A percentile compares a stretch with the other conserved stretches of the same genome.
phyloP scores from a whole-genome alignment of 37 sponge, comb jelly and placozoan species.

The Beroe ovata region DNA sequence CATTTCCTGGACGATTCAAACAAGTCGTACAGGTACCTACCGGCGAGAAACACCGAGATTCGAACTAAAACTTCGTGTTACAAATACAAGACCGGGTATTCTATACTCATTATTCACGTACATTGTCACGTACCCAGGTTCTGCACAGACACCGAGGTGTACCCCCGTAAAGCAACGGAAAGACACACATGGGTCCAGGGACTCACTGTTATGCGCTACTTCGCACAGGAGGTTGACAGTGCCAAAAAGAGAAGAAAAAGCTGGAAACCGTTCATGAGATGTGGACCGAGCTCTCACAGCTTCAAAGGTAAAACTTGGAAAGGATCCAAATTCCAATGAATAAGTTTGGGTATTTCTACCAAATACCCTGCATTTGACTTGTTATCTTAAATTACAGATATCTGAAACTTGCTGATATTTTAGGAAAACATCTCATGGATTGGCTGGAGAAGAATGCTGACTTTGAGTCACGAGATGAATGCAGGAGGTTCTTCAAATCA shows the following conservation, averaged over 20 bases:
- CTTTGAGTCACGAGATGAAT: slow-evolving; percentile 35
- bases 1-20: slow-evolving; percentile 1
- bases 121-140: too few species aligned
- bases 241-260: slow-evolving; percentile 21
- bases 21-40: neutral
- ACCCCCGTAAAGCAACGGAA: neutral
- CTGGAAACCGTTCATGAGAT: neutral
- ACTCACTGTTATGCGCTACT: slow-evolving; percentile 1
- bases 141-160: neutral
- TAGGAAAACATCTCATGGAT: slow-evolving; percentile 30
- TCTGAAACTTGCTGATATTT: too few species aligned
- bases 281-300: neutral
- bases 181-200: slow-evolving; percentile 27
- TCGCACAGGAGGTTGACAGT: neutral
- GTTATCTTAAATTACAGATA: too few species aligned
- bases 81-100: too few species aligned
- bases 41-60: too few species aligned
- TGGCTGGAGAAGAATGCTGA: slow-evolving; percentile 26
- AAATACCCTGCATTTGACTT: too few species aligned
- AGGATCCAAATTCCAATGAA: too few species aligned
- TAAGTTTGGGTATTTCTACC: too few species aligned
- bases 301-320: slow-evolving; percentile 33
- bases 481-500: slow-evolving; percentile 15
- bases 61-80: too few species aligned
- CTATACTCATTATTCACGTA: too few species aligned